These are phyloP conservation scores for Neoaliturus tenellus DNA, from an alignment of 2,888 invertebrate genomes.

Conservation along the genomic window DNA sequence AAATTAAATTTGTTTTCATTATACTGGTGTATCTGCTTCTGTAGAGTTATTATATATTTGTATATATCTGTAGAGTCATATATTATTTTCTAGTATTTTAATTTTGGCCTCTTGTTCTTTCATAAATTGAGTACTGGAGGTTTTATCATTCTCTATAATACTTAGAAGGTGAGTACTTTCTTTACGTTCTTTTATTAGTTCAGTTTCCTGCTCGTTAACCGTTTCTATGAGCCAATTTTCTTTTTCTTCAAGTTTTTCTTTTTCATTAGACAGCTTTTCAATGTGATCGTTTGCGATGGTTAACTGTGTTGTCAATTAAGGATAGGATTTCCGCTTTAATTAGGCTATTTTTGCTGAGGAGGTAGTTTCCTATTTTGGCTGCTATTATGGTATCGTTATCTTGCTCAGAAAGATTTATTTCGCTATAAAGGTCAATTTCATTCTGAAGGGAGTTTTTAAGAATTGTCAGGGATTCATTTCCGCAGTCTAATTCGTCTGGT, in stretches of 20 bases:
- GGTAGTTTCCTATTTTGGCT: neutral
- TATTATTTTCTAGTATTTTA: too few relatives aligned
- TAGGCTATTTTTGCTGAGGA: neutral
- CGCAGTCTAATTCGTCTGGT: neutral
- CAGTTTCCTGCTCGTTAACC: too few relatives aligned
- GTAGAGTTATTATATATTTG: too few relatives aligned
- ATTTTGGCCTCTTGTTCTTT: too few relatives aligned
- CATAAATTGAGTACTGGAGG: too few relatives aligned
- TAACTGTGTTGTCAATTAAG: neutral
- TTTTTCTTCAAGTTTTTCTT: too few relatives aligned
- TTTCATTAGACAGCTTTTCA: neutral
- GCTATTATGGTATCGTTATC: neutral
- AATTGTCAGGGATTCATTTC: neutral
- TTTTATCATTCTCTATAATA: too few relatives aligned
- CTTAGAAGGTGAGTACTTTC: too few relatives aligned
- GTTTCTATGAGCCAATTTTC: too few relatives aligned
- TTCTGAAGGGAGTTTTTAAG: neutral
- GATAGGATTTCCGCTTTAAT: neutral
- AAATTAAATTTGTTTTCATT: neutral
- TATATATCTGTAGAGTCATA: too few relatives aligned
- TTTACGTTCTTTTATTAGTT: too few relatives aligned
- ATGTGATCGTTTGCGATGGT: neutral
- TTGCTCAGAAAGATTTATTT: neutral
- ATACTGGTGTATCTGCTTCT: neutral
- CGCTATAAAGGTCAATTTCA: neutral